phyloP scores from a whole-genome alignment of 2,113 vertebrate genomes.

The Pygoscelis adeliae region DNA sequence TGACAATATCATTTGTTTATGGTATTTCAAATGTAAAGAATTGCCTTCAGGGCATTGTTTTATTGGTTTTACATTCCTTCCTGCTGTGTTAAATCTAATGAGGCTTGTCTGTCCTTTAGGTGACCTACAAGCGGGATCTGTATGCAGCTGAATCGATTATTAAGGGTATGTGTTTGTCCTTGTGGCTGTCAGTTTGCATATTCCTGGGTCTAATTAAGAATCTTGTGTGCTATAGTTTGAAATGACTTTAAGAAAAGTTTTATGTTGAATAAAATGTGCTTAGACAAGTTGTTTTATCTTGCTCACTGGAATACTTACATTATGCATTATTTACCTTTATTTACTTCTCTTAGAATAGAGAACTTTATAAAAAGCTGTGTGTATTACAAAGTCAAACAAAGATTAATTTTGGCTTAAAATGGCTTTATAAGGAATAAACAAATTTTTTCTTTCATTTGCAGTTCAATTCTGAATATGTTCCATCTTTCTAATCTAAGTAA shows the following conservation, averaged over 20 bases:
- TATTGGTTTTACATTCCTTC: constrained; percentile 72
- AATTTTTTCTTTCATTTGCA: not conserved
- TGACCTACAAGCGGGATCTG: constrained; percentile 94
- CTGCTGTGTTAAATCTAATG: constrained; percentile 71
- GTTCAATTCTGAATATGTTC: not conserved
- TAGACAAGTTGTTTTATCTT: not conserved
- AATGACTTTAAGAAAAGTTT: constrained; percentile 53
- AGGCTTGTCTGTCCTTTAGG: constrained; percentile 82
- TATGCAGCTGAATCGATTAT: constrained; percentile 92
- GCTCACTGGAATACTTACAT: constrained; percentile 1
- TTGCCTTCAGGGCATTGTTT: constrained; percentile 61
- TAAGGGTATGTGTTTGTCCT: constrained; percentile 86
- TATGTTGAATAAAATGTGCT: not conserved
- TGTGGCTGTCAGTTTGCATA: constrained; percentile 44
- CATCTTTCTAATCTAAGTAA: not conserved
- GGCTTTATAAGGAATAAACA: not conserved
- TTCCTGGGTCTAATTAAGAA: constrained; percentile 21
- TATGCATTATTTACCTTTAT: constrained; percentile 16
- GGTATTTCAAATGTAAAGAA: constrained; percentile 47
- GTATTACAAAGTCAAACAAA: not conserved
- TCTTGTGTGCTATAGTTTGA: constrained; percentile 20
- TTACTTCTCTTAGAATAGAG: not conserved
- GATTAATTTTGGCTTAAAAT: not conserved
- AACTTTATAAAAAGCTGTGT: not conserved
- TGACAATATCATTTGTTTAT: constrained; percentile 50